Evolutionary conservation across 2,113 vertebrate genomes (phyloP).

Genomic region (Silurus asotus): DNA sequence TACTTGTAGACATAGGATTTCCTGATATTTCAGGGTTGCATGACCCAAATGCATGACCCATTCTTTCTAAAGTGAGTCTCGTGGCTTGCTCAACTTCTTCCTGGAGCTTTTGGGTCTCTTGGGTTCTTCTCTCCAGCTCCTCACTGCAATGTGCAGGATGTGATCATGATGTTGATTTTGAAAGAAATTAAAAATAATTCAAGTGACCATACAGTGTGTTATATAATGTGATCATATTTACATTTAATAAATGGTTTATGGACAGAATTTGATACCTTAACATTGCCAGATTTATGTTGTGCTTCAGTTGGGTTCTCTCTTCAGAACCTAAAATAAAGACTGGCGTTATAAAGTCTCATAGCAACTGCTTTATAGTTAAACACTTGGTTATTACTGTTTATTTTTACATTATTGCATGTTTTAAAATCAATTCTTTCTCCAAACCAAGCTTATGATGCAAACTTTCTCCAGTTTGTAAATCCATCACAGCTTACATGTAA

Average conservation of each 20-base stretch:
- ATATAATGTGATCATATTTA: not conserved
- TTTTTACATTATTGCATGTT: not conserved
- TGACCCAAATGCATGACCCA: slow-evolving; percentile 33
- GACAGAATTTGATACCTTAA: slow-evolving; percentile 3
- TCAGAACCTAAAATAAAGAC: slow-evolving; percentile 12
- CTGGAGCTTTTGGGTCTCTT: slow-evolving; percentile 65
- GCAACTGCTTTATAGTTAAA: not conserved
- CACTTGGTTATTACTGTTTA: not conserved
- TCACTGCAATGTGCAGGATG: slow-evolving; percentile 49
- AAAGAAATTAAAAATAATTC: not conserved
- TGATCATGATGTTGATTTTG: not conserved
- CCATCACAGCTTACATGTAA: not conserved
- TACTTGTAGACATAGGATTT: slow-evolving; percentile 36
- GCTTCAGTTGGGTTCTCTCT: not conserved
- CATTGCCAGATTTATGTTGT: slow-evolving; percentile 1
- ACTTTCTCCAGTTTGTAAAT: not conserved
- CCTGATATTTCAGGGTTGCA: slow-evolving; percentile 5
- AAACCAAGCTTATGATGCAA: not conserved
- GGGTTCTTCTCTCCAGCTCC: slow-evolving; percentile 62
- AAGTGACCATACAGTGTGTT: not conserved
- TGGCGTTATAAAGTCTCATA: not conserved
- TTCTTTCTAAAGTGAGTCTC: slow-evolving; percentile 59
- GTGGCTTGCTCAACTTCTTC: slow-evolving; percentile 67
- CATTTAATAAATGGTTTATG: not conserved
- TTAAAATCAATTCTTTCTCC: not conserved